phyloP scores from a whole-genome alignment of 35 echinoderm and acorn worm species.

The Holothuria glaberrima region DNA sequence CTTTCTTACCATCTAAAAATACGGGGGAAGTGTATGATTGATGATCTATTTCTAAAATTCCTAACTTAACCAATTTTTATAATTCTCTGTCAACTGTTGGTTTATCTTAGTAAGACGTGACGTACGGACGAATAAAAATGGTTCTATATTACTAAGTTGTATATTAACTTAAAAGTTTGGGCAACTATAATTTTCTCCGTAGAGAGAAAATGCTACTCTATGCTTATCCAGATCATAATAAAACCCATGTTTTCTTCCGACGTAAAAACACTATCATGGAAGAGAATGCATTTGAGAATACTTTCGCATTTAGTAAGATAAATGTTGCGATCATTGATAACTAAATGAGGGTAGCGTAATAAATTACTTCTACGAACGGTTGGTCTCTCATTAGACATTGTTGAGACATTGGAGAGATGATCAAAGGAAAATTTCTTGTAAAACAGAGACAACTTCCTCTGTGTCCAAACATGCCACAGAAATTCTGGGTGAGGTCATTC shows the following conservation, averaged over 20 bases:
- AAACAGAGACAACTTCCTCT: background rate
- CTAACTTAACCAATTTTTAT: conserved; percentile 58
- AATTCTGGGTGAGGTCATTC: too few relatives aligned
- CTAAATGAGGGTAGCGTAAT: background rate
- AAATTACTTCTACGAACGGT: background rate
- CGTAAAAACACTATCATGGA: background rate
- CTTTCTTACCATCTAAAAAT: conserved; percentile 53
- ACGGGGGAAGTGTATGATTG: conserved; percentile 65
- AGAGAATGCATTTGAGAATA: background rate
- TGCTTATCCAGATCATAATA: background rate
- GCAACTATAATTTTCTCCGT: conserved; percentile 49
- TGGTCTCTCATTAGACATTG: background rate
- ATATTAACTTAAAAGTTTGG: conserved; percentile 57
- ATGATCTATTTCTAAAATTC: conserved; percentile 52
- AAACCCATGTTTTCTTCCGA: background rate
- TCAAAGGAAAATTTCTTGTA: too few relatives aligned
- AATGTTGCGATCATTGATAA: background rate
- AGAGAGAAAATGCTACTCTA: conserved; percentile 40
- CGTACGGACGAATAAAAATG: conserved; percentile 59
- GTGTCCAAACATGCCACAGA: background rate
- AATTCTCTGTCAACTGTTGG: conserved; percentile 37
- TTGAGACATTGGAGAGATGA: background rate
- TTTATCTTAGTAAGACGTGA: conserved; percentile 56
- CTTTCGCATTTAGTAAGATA: background rate
- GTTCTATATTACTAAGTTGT: conserved; percentile 33